Percentiles rank a stretch among this genome's conserved stretches.
Evolutionary conservation across 2,113 vertebrate species (phyloP).

Genomic region (Plestiodon gilberti): DNA sequence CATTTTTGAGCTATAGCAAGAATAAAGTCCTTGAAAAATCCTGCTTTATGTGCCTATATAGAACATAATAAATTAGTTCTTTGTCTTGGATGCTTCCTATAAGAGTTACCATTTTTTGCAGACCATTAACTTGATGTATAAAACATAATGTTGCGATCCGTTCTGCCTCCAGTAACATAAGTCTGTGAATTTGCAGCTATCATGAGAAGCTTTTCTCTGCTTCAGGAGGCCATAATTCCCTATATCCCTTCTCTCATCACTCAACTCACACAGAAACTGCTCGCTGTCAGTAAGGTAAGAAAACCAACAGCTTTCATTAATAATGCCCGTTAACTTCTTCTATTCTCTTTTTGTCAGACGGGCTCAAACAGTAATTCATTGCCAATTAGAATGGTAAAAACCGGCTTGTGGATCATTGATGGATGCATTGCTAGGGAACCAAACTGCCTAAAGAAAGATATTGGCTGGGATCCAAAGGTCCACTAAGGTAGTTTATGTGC

Average conservation of each 20-base stretch:
- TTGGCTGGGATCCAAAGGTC: neutral
- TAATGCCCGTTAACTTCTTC: neutral
- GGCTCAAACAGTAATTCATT: neutral
- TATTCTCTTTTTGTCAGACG: neutral
- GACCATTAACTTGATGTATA: slow-evolving; percentile 14
- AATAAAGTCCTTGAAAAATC: too few relatives aligned
- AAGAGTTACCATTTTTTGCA: neutral
- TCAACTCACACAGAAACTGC: slow-evolving; percentile 95
- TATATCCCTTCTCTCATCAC: slow-evolving; percentile 95
- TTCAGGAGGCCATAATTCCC: slow-evolving; percentile 95
- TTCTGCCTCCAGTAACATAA: slow-evolving; percentile 1
- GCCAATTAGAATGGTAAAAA: neutral
- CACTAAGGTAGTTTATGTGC: neutral
- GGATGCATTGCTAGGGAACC: neutral
- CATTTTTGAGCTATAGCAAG: neutral
- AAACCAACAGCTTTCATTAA: neutral
- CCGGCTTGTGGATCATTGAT: neutral
- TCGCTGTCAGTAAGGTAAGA: slow-evolving; percentile 96
- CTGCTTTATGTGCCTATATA: neutral
- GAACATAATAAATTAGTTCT: neutral
- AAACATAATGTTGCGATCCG: neutral
- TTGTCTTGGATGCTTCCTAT: neutral
- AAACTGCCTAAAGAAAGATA: neutral
- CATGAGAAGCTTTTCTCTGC: slow-evolving; percentile 98
- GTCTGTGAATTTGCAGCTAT: slow-evolving; percentile 83